Evolutionary conservation across 2,888 invertebrate species (phyloP).

Genomic region (Dastarcus helophoroides): DNA sequence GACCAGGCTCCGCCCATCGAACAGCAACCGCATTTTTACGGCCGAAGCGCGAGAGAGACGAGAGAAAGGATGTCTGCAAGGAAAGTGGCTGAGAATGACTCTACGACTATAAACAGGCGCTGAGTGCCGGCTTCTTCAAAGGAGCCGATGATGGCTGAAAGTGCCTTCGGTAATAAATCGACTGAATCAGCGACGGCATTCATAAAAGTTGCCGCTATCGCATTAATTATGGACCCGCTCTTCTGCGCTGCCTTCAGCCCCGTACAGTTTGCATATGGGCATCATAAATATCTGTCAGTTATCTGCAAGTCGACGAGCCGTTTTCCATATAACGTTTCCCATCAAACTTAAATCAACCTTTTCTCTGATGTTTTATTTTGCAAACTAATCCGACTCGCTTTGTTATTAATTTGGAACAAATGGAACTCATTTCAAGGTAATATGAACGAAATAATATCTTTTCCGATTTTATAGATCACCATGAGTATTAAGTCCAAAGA

Average conservation of each 20-base stretch:
- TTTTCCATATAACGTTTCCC: slow-evolving; percentile 32
- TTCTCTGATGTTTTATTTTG: no score
- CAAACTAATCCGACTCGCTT: no score
- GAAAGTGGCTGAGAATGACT: no score
- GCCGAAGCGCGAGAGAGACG: slow-evolving; percentile 18
- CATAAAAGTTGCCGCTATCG: slow-evolving; percentile 38
- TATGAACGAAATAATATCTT: no score
- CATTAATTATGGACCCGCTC: slow-evolving; percentile 34
- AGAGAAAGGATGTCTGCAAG: slow-evolving; percentile 26
- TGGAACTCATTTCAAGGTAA: no score
- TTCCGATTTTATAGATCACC: no score
- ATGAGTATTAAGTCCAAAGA: no score
- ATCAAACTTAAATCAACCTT: slow-evolving; percentile 31
- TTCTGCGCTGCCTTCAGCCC: slow-evolving; percentile 21
- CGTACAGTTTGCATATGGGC: slow-evolving; percentile 35
- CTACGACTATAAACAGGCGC: slow-evolving; percentile 25
- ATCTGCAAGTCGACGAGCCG: slow-evolving; percentile 26
- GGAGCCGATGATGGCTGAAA: slow-evolving; percentile 29
- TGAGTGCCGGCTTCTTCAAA: slow-evolving; percentile 30
- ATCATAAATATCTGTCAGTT: slow-evolving; percentile 36
- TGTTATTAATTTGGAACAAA: no score
- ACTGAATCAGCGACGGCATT: slow-evolving; percentile 35
- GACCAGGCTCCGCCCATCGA: slow-evolving; percentile 41
- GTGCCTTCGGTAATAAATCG: slow-evolving; percentile 37
- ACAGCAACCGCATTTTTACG: no score